A percentile compares a stretch with the other conserved stretches of the same genome.
phyloP scores from a whole-genome alignment of 2,113 vertebrate genomes.

The Todiramphus chloris region DNA sequence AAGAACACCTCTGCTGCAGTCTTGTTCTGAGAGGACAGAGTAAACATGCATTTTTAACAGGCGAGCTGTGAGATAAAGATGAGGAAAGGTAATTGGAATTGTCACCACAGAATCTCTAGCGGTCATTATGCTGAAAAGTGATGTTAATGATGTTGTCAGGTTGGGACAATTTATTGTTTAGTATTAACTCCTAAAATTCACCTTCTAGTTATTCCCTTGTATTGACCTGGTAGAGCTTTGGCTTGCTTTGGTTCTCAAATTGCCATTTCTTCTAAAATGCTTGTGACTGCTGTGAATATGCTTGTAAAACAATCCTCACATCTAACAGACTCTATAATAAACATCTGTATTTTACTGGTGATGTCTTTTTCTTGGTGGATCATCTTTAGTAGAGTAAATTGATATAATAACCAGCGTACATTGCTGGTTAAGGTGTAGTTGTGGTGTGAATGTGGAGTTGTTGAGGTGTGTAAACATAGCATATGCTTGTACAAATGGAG shows the following conservation, averaged over 20 bases:
- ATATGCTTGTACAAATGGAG: background rate
- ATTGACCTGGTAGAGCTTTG: background rate
- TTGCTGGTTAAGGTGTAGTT: background rate
- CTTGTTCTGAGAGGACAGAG: background rate
- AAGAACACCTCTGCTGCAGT: background rate
- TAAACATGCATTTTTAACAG: background rate
- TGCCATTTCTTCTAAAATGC: background rate
- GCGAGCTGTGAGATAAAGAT: constrained; percentile 4
- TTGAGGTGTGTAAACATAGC: background rate
- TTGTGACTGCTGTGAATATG: rapidly evolving
- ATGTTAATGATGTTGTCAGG: background rate
- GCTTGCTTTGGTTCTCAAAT: background rate
- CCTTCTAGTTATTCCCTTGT: background rate
- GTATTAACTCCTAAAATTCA: background rate
- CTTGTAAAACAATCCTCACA: background rate
- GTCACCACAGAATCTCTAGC: background rate
- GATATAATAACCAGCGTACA: background rate
- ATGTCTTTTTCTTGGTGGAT: background rate
- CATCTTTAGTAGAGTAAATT: background rate
- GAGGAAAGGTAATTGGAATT: constrained; percentile 21
- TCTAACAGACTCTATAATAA: background rate
- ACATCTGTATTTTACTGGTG: background rate
- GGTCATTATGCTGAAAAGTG: background rate
- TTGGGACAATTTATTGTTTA: background rate
- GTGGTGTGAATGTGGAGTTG: background rate